Conservation (phyloP, 1,140 invertebrate genomes). For the Sminthurinus signatus region DNA sequence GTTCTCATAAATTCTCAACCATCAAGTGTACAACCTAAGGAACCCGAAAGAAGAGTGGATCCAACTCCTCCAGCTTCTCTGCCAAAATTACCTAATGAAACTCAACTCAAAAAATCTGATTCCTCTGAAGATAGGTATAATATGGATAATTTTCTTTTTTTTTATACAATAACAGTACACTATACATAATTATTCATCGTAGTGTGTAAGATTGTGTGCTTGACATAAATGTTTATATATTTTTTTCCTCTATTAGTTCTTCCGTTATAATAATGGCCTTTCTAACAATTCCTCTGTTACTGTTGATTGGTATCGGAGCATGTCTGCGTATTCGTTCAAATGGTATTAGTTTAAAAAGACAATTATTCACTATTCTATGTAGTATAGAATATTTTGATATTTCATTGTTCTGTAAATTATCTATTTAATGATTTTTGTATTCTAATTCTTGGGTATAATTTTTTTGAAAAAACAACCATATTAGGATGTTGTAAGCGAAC, state of each 20-base stretch:
- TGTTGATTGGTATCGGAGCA: constrained; percentile 37
- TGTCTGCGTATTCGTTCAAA: constrained; percentile 27
- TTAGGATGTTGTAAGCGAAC: constrained; percentile 33
- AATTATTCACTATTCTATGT: too few species aligned
- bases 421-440: not conserved
- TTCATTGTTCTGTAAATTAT: too few species aligned
- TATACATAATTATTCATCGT: too few species aligned
- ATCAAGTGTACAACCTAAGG: not conserved
- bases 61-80: constrained; percentile 10
- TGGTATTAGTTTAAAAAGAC: constrained; percentile 27
- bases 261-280: constrained; percentile 41
- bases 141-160: too few species aligned
- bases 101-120: constrained; percentile 2
- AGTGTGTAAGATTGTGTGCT: too few species aligned
- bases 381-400: too few species aligned
- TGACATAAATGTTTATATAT: too few species aligned
- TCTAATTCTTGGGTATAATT: too few species aligned
- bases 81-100: constrained; percentile 11
- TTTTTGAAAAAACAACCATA: too few species aligned
- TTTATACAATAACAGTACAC: too few species aligned
- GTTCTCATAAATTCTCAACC: too few species aligned
- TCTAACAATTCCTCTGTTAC: constrained; percentile 38
- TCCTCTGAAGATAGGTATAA: constrained; percentile 19
- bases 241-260: constrained; percentile 29
- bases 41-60: constrained; percentile 5